These are phyloP conservation scores for Coptodon bakossiorum DNA, from an alignment of 2,113 vertebrate genomes.

Conservation along the genomic window DNA sequence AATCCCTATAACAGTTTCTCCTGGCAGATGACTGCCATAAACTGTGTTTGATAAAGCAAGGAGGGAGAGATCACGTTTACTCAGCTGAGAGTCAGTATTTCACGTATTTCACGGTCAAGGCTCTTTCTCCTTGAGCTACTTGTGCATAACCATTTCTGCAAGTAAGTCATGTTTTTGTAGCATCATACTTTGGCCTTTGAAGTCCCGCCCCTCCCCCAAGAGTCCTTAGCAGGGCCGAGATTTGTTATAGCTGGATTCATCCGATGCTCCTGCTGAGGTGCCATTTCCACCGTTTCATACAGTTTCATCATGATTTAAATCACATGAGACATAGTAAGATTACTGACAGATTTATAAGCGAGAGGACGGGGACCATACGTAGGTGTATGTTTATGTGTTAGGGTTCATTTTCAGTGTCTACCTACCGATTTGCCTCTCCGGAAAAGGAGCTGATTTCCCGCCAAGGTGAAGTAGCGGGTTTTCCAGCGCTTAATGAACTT, in stretches of 20 bases:
- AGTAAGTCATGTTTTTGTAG: slow-evolving; percentile 46
- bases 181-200: slow-evolving; percentile 10
- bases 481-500: slow-evolving; percentile 98
- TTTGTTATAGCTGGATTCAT: slow-evolving; percentile 14
- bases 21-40: not conserved
- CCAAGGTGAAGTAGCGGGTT: slow-evolving; percentile 93
- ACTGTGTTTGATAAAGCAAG: slow-evolving; percentile 8
- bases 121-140: slow-evolving; percentile 21
- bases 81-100: not conserved
- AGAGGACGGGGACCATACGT: not conserved
- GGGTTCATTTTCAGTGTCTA: slow-evolving; percentile 8
- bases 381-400: not conserved
- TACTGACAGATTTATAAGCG: not conserved
- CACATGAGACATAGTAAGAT: not conserved
- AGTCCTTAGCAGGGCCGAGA: not conserved
- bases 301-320: slow-evolving; percentile 31
- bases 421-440: slow-evolving; percentile 89
- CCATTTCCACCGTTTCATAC: slow-evolving; percentile 31
- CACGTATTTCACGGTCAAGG: not conserved
- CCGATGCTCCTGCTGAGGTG: not conserved
- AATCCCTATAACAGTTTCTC: not conserved
- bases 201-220: slow-evolving; percentile 19
- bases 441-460: slow-evolving; percentile 94
- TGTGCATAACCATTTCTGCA: slow-evolving; percentile 21
- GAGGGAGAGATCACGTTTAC: not conserved